Evolutionary conservation across 2,888 invertebrate genomes (phyloP), one percentile per base, ranked within the genome.

Genomic region (Heteropelma amictum): DNA sequence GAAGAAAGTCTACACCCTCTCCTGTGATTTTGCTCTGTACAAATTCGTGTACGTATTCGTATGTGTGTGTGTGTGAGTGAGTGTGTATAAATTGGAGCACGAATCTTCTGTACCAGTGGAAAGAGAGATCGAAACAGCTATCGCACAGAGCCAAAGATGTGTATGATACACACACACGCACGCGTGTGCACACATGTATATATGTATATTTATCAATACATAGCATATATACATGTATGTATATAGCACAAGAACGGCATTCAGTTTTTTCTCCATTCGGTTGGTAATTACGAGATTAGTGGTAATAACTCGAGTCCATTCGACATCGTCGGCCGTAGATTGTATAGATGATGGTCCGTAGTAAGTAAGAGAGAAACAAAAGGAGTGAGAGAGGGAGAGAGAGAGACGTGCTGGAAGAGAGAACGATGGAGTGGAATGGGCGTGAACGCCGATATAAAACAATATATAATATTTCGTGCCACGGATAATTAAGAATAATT

Each of bases 401-500:
- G 47, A 12, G 49, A 56, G 42, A 10, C 8, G n/a, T n/a, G 14
- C 12, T 35, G 23, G 49, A 49, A 49, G 10, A 49, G 23, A 30
- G 42, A 19, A 35, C 26, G 67, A 65, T 58, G 58, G 56, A 56
- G 51, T 71, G 51, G 67, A 63, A 75, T 75, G 75, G 75, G 75
- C 71, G 75, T 75, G 65, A 75, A 71, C 75, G 49, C 42, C 67
- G 61, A 71, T 71, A 75, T 75, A 75, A 75, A 75, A 75, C 71
- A 75, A 75, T 77, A 80, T 77, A 81, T 80, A 81, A 83, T 84
- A 83, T 84, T 85, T 81, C 78, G 78, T 81, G 77, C 79, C 80
- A 83, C 79, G 81, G 82, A 79, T 84, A 84, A 85, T 86, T 85
- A 83, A 77, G 79, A 81, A 81, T 84, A 85, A 86, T 86, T 85